phyloP scores from a whole-genome alignment of 2,888 invertebrate species.

The Cynaeus angustus region DNA sequence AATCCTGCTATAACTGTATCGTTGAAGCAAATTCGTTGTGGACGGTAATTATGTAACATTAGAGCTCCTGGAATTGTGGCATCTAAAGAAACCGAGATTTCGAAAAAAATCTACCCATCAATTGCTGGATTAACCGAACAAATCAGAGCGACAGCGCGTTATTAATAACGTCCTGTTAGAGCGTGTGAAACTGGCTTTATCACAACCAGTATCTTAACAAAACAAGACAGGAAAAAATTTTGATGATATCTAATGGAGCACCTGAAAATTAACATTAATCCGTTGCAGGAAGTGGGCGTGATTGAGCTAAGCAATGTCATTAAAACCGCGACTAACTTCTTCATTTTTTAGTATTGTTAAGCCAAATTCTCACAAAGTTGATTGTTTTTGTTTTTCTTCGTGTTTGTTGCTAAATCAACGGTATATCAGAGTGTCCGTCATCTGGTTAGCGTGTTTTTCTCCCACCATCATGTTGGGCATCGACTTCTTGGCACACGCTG shows the following conservation, averaged over 20 bases:
- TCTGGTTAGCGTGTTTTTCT: constrained; percentile 50
- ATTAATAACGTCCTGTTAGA: constrained; percentile 44
- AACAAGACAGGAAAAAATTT: constrained; percentile 26
- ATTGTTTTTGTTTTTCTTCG: constrained; percentile 17
- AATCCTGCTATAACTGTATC: constrained; percentile 27
- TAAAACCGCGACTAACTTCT: not conserved
- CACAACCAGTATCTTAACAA: constrained; percentile 21
- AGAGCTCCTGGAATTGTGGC: constrained; percentile 3
- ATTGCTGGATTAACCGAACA: constrained; percentile 15
- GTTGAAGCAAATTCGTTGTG: constrained; percentile 11
- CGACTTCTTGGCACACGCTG: constrained; percentile 53
- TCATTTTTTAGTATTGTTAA: not conserved
- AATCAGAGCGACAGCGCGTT: constrained; percentile 29
- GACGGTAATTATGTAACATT: constrained; percentile 12
- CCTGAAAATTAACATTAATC: constrained; percentile 43
- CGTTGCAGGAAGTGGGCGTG: constrained; percentile 44
- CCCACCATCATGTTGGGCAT: constrained; percentile 49
- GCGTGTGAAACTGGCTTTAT: constrained; percentile 42
- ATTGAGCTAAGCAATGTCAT: constrained; percentile 12
- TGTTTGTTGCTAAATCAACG: constrained; percentile 38
- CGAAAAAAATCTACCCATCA: constrained; percentile 14
- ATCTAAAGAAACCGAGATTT: not conserved
- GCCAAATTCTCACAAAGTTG: not conserved
- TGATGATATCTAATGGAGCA: constrained; percentile 39
- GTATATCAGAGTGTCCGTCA: constrained; percentile 46